Evolutionary conservation across 2,888 invertebrate species (phyloP).

Genomic region (Amphipyra tragopoginis): DNA sequence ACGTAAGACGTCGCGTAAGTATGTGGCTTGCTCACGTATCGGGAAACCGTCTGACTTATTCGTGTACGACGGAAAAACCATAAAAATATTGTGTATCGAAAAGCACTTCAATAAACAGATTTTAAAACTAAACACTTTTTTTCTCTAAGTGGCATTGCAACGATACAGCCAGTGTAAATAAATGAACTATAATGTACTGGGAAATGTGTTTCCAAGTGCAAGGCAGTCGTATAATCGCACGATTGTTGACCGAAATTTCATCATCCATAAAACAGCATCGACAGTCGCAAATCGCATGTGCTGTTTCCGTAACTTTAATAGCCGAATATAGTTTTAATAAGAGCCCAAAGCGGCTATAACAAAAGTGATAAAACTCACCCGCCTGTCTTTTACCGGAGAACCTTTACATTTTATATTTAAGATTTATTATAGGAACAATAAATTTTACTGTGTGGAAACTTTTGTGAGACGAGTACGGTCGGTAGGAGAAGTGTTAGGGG

Average conservation of each 20-base stretch:
- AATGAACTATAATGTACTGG: too few relatives aligned
- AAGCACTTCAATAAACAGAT: too few relatives aligned
- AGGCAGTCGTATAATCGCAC: background rate
- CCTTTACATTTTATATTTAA: constrained; percentile 71
- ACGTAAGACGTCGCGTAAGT: too few relatives aligned
- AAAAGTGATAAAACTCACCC: constrained; percentile 61
- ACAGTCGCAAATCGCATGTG: constrained; percentile 2
- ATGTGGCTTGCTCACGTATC: too few relatives aligned
- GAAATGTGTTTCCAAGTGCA: too few relatives aligned
- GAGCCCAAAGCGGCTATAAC: constrained; percentile 56
- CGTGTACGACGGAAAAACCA: too few relatives aligned
- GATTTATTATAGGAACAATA: constrained; percentile 73
- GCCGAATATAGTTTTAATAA: constrained; percentile 57
- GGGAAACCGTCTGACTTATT: too few relatives aligned
- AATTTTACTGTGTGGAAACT: constrained; percentile 74
- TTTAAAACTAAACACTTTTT: too few relatives aligned
- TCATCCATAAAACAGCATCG: background rate
- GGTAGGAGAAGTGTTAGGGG: constrained; percentile 41
- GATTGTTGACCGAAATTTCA: background rate
- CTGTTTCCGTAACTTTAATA: constrained; percentile 37
- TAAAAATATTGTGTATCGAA: too few relatives aligned
- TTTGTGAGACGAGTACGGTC: constrained; percentile 52
- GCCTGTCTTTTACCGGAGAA: constrained; percentile 46
- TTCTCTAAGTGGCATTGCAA: too few relatives aligned
- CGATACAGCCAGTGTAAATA: too few relatives aligned